Percentiles rank a stretch among this genome's conserved stretches.
These are phyloP conservation scores for Pseudotriccus pelzelni DNA, from an alignment of 2,797 vertebrate genomes.

Conservation along the genomic window DNA sequence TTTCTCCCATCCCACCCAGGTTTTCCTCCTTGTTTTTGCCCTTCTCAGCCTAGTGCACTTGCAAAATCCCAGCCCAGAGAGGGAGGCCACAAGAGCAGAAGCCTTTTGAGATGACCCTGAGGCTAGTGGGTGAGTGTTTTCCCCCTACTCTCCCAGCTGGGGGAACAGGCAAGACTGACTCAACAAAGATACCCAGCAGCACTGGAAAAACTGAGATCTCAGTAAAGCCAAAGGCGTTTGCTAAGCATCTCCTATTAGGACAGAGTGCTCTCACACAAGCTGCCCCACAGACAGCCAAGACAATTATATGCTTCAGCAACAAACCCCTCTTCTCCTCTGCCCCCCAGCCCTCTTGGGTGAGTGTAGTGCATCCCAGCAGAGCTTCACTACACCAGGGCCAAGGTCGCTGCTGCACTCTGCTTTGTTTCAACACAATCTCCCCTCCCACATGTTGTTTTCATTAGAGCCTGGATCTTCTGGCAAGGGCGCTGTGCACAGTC, in stretches of 20 bases:
- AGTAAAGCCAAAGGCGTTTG: neutral
- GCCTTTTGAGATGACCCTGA: neutral
- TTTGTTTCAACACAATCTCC: neutral
- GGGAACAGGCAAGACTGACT: neutral
- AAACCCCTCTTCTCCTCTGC: neutral
- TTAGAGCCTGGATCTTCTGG: slow-evolving; percentile 37
- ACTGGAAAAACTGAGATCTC: slow-evolving; percentile 4
- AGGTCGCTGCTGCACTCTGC: neutral
- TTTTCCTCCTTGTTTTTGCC: neutral
- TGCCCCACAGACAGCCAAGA: neutral
- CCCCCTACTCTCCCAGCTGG: neutral
- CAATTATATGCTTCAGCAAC: neutral
- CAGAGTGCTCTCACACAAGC: neutral
- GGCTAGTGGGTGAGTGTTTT: neutral
- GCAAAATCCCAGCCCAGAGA: neutral
- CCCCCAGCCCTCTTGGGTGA: neutral
- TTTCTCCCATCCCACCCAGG: neutral
- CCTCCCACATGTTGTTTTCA: slow-evolving; percentile 38
- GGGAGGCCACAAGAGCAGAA: neutral
- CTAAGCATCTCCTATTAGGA: neutral
- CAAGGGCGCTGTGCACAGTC: slow-evolving; percentile 38
- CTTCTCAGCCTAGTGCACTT: neutral
- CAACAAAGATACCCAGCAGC: neutral
- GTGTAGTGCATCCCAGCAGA: neutral
- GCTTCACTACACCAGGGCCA: neutral